Conservation (phyloP, 2,113 vertebrate genomes). For the Anser brachyrhynchus region DNA sequence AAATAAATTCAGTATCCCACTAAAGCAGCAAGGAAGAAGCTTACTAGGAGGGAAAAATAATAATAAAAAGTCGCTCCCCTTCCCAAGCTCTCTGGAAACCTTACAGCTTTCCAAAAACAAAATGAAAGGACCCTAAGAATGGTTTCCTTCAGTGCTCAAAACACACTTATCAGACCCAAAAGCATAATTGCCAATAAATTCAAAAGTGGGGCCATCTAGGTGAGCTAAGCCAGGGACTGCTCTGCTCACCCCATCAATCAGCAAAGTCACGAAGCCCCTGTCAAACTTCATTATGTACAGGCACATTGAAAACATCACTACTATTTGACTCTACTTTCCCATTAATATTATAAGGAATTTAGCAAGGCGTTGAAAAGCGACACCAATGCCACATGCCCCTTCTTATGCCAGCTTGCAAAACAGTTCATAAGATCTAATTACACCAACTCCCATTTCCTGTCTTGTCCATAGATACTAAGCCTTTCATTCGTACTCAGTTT, state of each 20-base stretch:
- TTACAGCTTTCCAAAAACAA: neutral
- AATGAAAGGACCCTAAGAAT: neutral
- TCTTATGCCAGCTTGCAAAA: neutral
- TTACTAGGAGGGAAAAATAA: neutral
- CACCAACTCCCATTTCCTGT: neutral
- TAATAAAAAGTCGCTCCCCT: neutral
- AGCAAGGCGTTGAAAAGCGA: neutral
- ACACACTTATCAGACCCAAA: neutral
- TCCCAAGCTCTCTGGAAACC: neutral
- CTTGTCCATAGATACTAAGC: neutral
- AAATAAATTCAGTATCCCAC: neutral
- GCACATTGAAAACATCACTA: neutral
- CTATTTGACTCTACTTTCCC: neutral
- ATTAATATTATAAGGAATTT: neutral
- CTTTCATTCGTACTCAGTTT: neutral
- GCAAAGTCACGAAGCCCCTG: neutral
- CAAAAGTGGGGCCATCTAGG: neutral
- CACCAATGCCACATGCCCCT: neutral
- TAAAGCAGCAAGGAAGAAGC: neutral
- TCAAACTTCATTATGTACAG: neutral
- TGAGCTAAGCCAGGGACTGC: neutral
- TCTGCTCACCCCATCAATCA: neutral
- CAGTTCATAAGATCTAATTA: neutral
- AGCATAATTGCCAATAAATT: neutral
- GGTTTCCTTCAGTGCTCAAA: neutral